phyloP scores from a whole-genome alignment of 2,888 invertebrate genomes.

The Halocaridina rubra region DNA sequence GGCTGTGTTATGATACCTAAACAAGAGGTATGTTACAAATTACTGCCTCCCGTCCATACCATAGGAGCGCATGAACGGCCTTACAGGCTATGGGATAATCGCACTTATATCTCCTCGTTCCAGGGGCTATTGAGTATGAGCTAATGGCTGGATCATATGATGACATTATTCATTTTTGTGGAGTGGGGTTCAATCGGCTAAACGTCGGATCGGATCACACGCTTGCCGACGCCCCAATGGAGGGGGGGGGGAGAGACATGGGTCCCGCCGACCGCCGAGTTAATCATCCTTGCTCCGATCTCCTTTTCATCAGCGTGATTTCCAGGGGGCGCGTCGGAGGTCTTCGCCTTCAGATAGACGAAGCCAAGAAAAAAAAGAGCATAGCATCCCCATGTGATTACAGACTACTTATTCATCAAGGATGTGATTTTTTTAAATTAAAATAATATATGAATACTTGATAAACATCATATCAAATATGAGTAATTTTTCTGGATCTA shows the following conservation, averaged over 20 bases:
- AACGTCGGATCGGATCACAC: constrained; percentile 36
- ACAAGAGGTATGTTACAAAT: constrained; percentile 55
- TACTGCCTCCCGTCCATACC: not conserved
- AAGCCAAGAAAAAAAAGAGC: too few species aligned
- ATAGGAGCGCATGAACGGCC: not conserved
- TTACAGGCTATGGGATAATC: not conserved
- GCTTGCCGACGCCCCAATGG: constrained; percentile 20
- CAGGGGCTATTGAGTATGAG: not conserved
- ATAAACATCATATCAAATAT: too few species aligned
- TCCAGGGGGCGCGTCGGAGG: not conserved
- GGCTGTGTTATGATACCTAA: constrained; percentile 50
- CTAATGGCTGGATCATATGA: not conserved
- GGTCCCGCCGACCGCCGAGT: constrained; percentile 32
- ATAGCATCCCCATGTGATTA: too few species aligned
- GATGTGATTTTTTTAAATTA: too few species aligned
- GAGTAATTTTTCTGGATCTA: too few species aligned
- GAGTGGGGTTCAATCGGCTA: constrained; percentile 40
- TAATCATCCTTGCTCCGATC: constrained; percentile 28
- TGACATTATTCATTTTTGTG: not conserved
- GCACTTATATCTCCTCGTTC: not conserved
- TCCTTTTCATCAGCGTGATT: constrained; percentile 26
- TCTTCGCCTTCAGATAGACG: too few species aligned
- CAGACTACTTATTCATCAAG: too few species aligned
- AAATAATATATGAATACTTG: too few species aligned
- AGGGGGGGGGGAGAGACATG: constrained; percentile 14